phyloP scores from a whole-genome alignment of 2,113 vertebrate species.

The Paracanthobrama guichenoti region DNA sequence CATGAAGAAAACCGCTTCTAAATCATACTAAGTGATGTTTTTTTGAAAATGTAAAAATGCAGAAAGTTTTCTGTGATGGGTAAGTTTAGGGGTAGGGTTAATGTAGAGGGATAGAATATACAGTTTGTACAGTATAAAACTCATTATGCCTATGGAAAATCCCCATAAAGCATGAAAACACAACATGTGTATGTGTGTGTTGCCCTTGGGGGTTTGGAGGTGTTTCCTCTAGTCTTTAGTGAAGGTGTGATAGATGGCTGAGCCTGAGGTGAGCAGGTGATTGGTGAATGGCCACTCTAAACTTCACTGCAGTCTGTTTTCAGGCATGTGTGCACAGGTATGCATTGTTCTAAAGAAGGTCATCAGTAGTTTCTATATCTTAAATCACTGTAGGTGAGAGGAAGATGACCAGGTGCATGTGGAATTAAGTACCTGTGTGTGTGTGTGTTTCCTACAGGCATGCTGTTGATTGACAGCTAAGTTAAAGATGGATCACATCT shows the following conservation, averaged over 20 bases:
- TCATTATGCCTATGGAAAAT: no score
- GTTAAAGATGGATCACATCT: constrained; percentile 70
- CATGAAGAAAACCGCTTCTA: no score
- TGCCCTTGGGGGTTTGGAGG: constrained; percentile 6
- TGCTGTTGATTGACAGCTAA: constrained; percentile 68
- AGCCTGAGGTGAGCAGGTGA: constrained; percentile 53
- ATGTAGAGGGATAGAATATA: no score
- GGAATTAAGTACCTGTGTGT: neutral
- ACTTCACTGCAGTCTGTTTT: constrained; percentile 37
- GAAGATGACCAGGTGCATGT: constrained; percentile 11
- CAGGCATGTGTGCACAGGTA: constrained; percentile 46
- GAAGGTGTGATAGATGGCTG: constrained; percentile 26
- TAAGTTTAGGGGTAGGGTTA: no score
- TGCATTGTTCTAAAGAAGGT: constrained; percentile 29
- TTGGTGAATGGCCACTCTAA: neutral
- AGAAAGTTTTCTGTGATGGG: no score
- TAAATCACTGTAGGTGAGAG: neutral
- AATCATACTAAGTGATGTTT: no score
- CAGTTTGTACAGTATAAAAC: no score
- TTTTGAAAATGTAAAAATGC: no score
- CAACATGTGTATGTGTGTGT: neutral
- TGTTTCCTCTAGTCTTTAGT: constrained; percentile 23
- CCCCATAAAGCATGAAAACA: no score
- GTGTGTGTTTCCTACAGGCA: constrained; percentile 58
- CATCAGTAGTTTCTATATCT: constrained; percentile 2